Percentiles rank a stretch among this genome's conserved stretches.
phyloP scores from a whole-genome alignment of 2,888 invertebrate species.

The Philaethria dido region DNA sequence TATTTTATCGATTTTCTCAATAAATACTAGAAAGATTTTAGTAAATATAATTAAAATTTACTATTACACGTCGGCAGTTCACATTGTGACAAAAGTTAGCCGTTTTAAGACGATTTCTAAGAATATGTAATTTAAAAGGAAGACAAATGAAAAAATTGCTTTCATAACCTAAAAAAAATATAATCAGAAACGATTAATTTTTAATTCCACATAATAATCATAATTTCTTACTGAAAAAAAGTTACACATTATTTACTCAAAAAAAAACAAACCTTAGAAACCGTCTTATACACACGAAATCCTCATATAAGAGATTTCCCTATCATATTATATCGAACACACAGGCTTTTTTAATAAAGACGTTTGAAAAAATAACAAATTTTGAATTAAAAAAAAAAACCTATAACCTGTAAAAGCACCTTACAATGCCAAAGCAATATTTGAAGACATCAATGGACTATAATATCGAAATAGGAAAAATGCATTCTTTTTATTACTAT shows the following conservation, averaged over 20 bases:
- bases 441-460: neutral
- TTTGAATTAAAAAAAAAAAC: slow-evolving; percentile 12
- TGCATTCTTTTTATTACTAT: too few species aligned
- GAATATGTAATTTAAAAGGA: neutral
- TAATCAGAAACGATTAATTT: too few species aligned
- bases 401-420: slow-evolving; percentile 11
- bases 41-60: slow-evolving; percentile 3
- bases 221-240: too few species aligned
- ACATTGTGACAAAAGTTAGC: slow-evolving; percentile 8
- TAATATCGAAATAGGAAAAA: too few species aligned
- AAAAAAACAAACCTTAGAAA: neutral
- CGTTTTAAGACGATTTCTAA: slow-evolving; percentile 6
- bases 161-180: too few species aligned
- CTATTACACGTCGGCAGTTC: slow-evolving; percentile 14
- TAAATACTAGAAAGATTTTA: slow-evolving; percentile 8
- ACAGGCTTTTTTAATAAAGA: slow-evolving; percentile 1
- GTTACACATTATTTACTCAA: too few species aligned
- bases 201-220: too few species aligned
- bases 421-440: slow-evolving; percentile 17
- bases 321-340: slow-evolving; percentile 10
- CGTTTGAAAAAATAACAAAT: slow-evolving; percentile 1
- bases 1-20: slow-evolving; percentile 1
- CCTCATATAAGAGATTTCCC: neutral
- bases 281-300: neutral
- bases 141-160: neutral